Conservation (phyloP, 2,797 vertebrate genomes). For the Siniperca obscura region DNA sequence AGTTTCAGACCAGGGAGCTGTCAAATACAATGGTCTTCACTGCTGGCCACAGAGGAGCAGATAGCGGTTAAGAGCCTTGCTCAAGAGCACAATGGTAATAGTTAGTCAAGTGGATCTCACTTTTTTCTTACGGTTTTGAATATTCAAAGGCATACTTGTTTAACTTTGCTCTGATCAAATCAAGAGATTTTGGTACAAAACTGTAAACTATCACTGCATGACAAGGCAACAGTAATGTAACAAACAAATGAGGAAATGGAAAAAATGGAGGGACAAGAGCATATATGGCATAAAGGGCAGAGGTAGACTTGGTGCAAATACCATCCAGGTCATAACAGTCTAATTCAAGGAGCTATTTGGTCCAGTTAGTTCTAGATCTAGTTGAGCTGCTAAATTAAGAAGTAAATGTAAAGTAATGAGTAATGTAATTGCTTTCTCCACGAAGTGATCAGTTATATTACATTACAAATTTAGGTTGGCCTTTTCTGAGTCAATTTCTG, state of each 20-base stretch:
- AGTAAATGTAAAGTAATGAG: neutral
- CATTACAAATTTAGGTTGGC: neutral
- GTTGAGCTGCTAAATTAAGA: neutral
- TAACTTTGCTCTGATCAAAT: neutral
- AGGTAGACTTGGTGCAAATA: slow-evolving; percentile 21
- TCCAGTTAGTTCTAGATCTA: neutral
- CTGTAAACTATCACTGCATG: neutral
- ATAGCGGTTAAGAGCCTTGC: neutral
- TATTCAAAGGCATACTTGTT: neutral
- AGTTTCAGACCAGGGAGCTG: neutral
- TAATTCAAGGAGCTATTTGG: slow-evolving; percentile 11
- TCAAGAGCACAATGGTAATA: neutral
- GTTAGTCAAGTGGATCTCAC: neutral
- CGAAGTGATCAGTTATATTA: neutral
- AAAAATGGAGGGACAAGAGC: slow-evolving; percentile 34
- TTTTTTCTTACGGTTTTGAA: neutral
- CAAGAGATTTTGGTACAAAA: neutral
- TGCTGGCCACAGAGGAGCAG: neutral
- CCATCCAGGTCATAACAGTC: neutral
- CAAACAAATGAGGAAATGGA: slow-evolving; percentile 33
- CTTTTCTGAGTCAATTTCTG: neutral
- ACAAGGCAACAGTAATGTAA: slow-evolving; percentile 7
- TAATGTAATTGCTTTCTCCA: neutral
- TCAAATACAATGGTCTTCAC: neutral
- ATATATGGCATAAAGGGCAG: slow-evolving; percentile 16